These are phyloP conservation scores for Chascanopsetta lugubris DNA, from an alignment of 2,113 vertebrate species.

Conservation along the genomic window DNA sequence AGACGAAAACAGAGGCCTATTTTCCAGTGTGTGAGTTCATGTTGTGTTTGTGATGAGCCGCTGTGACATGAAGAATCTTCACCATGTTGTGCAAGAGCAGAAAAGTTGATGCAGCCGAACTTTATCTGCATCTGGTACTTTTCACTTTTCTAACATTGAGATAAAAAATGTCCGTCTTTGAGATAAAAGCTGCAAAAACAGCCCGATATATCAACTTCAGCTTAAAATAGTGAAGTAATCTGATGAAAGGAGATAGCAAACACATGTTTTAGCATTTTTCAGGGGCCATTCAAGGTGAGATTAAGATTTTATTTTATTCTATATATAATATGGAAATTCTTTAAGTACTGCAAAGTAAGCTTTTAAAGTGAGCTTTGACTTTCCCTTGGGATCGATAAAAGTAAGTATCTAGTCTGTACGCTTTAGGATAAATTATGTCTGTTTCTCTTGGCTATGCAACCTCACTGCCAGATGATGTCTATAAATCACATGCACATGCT, in stretches of 20 bases:
- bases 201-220: background rate
- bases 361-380: too few species aligned
- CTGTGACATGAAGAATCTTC: conserved; percentile 1
- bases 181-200: conserved; percentile 17
- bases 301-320: too few species aligned
- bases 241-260: background rate
- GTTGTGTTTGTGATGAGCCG: background rate
- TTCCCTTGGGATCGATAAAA: too few species aligned
- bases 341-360: too few species aligned
- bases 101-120: background rate
- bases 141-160: conserved; percentile 3
- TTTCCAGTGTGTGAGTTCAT: conserved; percentile 2
- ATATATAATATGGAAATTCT: too few species aligned
- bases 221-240: background rate
- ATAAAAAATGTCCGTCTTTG: conserved; percentile 32
- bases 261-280: background rate
- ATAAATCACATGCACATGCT: too few species aligned
- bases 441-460: too few species aligned
- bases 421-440: too few species aligned
- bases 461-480: too few species aligned
- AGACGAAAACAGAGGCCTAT: conserved; percentile 26
- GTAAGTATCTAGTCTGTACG: too few species aligned
- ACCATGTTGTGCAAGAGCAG: conserved; percentile 44
- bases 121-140: conserved; percentile 25
- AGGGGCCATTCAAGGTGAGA: too few species aligned